phyloP scores from a whole-genome alignment of 2,888 invertebrate species.

The Dryocosmus kuriphilus region DNA sequence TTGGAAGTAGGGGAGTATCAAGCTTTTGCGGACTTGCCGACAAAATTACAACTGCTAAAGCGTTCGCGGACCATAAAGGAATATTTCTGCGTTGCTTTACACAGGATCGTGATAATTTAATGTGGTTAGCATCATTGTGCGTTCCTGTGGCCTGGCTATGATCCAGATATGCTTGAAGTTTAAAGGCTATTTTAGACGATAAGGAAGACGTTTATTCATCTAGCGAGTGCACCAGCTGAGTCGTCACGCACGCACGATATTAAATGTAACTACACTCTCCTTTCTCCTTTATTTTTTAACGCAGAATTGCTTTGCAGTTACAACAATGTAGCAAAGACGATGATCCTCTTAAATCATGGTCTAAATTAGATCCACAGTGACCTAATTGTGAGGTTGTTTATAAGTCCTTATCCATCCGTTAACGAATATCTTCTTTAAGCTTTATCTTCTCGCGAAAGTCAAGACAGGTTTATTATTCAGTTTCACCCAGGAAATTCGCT shows the following conservation, averaged over 20 bases:
- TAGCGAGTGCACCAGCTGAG: conserved; percentile 70
- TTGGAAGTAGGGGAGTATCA: not conserved
- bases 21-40: conserved; percentile 3
- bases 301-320: conserved; percentile 37
- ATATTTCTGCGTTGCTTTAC: conserved; percentile 36
- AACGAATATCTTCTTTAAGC: not conserved
- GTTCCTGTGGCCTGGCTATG: conserved; percentile 71
- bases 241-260: conserved; percentile 69
- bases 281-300: conserved; percentile 45
- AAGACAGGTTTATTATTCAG: not conserved
- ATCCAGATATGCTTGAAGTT: conserved; percentile 75
- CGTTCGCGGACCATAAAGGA: conserved; percentile 15
- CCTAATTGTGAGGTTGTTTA: not conserved
- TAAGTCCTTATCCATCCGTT: not conserved
- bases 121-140: conserved; percentile 70
- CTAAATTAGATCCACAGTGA: not conserved
- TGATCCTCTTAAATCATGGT: conserved; percentile 13
- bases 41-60: conserved; percentile 15
- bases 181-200: conserved; percentile 76
- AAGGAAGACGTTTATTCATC: conserved; percentile 77
- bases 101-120: conserved; percentile 66
- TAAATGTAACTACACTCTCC: conserved; percentile 56
- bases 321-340: conserved; percentile 9
- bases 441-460: not conserved
- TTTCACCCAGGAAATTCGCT: not conserved